Conservation (phyloP, 2,888 invertebrate species). For the Pedicia rivosa region DNA sequence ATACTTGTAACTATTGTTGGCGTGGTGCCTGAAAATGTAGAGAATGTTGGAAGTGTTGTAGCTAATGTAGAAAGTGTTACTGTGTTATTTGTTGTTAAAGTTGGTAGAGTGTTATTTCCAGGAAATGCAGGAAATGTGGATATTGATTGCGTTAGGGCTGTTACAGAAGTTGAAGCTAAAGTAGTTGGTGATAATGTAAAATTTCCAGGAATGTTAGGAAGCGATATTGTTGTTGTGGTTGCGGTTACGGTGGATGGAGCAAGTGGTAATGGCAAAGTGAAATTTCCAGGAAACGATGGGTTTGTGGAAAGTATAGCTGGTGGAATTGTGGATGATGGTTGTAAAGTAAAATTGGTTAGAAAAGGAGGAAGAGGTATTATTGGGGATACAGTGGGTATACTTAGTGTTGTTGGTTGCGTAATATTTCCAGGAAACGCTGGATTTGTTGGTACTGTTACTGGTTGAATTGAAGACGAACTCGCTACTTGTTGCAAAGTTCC, state of each 20-base stretch:
- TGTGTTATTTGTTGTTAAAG: slow-evolving; percentile 6
- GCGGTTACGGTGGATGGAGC: too few relatives aligned
- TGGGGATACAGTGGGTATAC: slow-evolving; percentile 10
- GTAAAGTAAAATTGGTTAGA: too few relatives aligned
- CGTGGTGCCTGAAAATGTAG: background rate
- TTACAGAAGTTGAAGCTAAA: background rate
- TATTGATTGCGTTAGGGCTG: background rate
- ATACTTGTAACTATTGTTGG: background rate
- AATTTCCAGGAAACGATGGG: too few relatives aligned
- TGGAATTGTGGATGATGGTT: too few relatives aligned
- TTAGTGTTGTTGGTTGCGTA: slow-evolving; percentile 6
- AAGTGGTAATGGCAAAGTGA: too few relatives aligned
- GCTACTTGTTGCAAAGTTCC: too few relatives aligned
- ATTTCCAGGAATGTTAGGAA: background rate
- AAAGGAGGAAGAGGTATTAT: too few relatives aligned
- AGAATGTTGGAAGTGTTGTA: background rate
- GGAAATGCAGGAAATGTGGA: slow-evolving; percentile 4
- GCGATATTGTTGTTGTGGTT: too few relatives aligned
- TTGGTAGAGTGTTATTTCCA: slow-evolving; percentile 6
- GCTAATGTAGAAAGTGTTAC: slow-evolving; percentile 20
- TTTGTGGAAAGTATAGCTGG: too few relatives aligned
- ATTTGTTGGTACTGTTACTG: slow-evolving; percentile 7
- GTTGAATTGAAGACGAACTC: too few relatives aligned
- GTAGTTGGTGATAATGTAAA: background rate
- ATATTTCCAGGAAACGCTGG: slow-evolving; percentile 3